Conservation (phyloP, 2,113 vertebrate genomes). For the Rhinolophus ferrumequinum region DNA sequence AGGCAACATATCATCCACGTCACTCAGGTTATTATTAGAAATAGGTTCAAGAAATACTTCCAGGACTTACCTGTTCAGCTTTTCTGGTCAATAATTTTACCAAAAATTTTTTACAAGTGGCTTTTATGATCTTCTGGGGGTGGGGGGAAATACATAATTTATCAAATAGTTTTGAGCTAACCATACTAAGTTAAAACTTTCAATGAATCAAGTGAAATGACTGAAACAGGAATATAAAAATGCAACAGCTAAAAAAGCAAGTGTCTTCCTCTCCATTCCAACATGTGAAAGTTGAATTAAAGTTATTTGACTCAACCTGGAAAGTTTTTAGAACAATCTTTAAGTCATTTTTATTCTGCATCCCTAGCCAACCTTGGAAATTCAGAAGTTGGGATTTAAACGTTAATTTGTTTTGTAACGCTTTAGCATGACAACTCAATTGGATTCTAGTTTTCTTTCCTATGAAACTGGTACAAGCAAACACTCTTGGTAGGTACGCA, state of each 20-base stretch:
- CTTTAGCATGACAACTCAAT: background rate
- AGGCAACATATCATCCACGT: background rate
- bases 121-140: background rate
- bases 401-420: background rate
- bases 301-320: background rate
- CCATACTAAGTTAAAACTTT: conserved; percentile 13
- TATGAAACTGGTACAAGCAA: background rate
- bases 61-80: conserved; percentile 35
- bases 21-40: background rate
- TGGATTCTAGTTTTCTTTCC: conserved; percentile 28
- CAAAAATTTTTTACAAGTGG: background rate
- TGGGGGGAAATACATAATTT: background rate
- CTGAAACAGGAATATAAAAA: background rate
- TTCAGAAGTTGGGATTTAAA: background rate
- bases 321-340: background rate
- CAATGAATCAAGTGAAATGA: background rate
- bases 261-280: background rate
- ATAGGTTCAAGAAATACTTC: background rate
- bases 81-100: conserved; percentile 27
- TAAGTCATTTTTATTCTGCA: conserved; percentile 28
- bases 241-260: background rate
- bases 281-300: conserved; percentile 17
- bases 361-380: conserved; percentile 1
- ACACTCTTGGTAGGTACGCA: background rate
- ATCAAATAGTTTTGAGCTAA: conserved; percentile 26